phyloP scores from a whole-genome alignment of 2,888 invertebrate species.

The Chloroclysta siterata region DNA sequence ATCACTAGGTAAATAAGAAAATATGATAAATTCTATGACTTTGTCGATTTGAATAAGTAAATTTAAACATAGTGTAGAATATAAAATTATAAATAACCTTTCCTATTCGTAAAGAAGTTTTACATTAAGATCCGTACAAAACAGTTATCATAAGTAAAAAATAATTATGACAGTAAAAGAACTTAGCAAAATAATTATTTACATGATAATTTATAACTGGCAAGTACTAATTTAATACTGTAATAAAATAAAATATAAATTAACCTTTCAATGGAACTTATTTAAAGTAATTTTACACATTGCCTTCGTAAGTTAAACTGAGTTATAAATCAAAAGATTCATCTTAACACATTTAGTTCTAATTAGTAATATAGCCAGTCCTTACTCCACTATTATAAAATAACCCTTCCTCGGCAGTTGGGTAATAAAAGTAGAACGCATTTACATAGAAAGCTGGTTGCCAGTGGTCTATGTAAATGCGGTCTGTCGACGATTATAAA shows the following conservation, averaged over 20 bases:
- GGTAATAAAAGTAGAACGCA: slow-evolving; percentile 3
- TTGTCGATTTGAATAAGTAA: slow-evolving; percentile 51
- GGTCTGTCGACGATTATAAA: slow-evolving; percentile 5
- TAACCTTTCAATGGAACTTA: slow-evolving; percentile 53
- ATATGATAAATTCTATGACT: slow-evolving; percentile 60
- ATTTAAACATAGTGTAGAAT: slow-evolving; percentile 23
- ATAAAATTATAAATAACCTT: slow-evolving; percentile 27
- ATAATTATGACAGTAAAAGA: slow-evolving; percentile 56
- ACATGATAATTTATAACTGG: slow-evolving; percentile 72
- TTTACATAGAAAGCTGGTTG: slow-evolving; percentile 19
- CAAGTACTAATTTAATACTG: slow-evolving; percentile 81
- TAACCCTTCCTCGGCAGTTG: slow-evolving; percentile 3
- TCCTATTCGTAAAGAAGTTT: neutral
- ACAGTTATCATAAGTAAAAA: slow-evolving; percentile 29
- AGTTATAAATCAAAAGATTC: slow-evolving; percentile 18
- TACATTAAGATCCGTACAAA: slow-evolving; percentile 32
- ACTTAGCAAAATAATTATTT: slow-evolving; percentile 57
- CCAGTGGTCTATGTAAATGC: slow-evolving; percentile 19
- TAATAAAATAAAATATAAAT: slow-evolving; percentile 69
- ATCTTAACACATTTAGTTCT: slow-evolving; percentile 24
- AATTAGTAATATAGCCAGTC: slow-evolving; percentile 30
- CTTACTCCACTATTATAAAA: slow-evolving; percentile 18
- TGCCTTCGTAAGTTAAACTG: slow-evolving; percentile 20
- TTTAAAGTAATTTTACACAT: slow-evolving; percentile 26
- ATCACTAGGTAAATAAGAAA: slow-evolving; percentile 53